phyloP scores from a whole-genome alignment of 2,888 invertebrate species.

The Schizaphis graminum region DNA sequence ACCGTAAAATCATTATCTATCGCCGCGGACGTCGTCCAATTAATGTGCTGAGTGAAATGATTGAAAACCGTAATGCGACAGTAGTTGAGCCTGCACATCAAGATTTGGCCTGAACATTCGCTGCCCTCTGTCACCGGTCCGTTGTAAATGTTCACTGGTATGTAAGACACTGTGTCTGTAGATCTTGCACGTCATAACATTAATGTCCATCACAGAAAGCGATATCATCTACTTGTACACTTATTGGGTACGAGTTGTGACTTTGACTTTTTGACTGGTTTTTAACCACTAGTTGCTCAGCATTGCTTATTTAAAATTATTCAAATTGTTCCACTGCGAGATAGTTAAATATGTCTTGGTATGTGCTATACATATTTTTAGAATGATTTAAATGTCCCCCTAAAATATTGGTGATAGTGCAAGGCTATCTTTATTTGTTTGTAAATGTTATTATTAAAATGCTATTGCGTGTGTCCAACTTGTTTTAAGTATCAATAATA shows the following conservation, averaged over 20 bases:
- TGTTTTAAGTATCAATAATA: background rate
- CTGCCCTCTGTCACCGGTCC: background rate
- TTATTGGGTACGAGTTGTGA: background rate
- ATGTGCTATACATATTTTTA: background rate
- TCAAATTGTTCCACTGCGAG: background rate
- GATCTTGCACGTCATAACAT: background rate
- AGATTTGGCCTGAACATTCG: constrained; percentile 6
- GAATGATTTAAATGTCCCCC: background rate
- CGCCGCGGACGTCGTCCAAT: background rate
- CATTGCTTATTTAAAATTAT: background rate
- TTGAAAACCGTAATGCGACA: background rate
- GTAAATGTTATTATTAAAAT: background rate
- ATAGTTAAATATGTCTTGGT: background rate
- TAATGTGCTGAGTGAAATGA: constrained; percentile 11
- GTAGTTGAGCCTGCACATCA: background rate
- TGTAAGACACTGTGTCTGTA: background rate
- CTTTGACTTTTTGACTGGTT: background rate
- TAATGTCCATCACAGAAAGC: background rate
- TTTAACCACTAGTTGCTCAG: background rate
- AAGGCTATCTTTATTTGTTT: background rate
- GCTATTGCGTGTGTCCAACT: background rate
- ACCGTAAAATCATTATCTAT: background rate
- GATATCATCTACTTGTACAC: background rate
- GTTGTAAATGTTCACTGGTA: constrained; percentile 61
- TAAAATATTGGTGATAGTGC: background rate